A percentile compares a stretch with the other conserved stretches of the same genome.
These are phyloP conservation scores for Pteruthius melanotis DNA, from an alignment of 2,113 vertebrate species.

Conservation along the genomic window DNA sequence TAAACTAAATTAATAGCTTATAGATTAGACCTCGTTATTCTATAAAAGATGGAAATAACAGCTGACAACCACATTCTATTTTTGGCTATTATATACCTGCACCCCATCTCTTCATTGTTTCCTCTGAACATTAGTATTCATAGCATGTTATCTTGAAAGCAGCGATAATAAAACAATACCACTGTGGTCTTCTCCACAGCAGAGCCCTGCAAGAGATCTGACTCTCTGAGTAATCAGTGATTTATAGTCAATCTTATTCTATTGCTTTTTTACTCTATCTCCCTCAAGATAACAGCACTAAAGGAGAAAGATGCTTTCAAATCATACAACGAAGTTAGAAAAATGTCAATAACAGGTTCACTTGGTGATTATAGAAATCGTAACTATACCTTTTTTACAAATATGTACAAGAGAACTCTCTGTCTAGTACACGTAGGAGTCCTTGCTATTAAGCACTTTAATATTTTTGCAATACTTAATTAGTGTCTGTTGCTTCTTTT, in stretches of 20 bases:
- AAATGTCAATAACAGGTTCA: background rate
- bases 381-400: background rate
- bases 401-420: background rate
- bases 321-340: background rate
- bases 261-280: background rate
- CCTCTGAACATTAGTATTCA: slow-evolving; percentile 34
- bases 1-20: background rate
- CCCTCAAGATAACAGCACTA: background rate
- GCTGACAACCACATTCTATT: background rate
- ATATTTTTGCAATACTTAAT: slow-evolving; percentile 48
- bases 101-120: background rate
- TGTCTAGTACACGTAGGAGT: background rate
- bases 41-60: background rate
- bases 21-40: background rate
- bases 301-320: slow-evolving; percentile 18
- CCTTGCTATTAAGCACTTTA: slow-evolving; percentile 6
- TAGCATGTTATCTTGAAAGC: background rate
- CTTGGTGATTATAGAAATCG: background rate
- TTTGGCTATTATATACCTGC: background rate
- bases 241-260: slow-evolving; percentile 22
- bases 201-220: slow-evolving; percentile 12
- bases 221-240: background rate
- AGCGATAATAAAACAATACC: slow-evolving; percentile 38
- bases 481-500: slow-evolving; percentile 26
- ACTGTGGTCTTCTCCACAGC: background rate